phyloP scores from a whole-genome alignment of 1,140 invertebrate species.

The Vollenhovia emeryi region DNA sequence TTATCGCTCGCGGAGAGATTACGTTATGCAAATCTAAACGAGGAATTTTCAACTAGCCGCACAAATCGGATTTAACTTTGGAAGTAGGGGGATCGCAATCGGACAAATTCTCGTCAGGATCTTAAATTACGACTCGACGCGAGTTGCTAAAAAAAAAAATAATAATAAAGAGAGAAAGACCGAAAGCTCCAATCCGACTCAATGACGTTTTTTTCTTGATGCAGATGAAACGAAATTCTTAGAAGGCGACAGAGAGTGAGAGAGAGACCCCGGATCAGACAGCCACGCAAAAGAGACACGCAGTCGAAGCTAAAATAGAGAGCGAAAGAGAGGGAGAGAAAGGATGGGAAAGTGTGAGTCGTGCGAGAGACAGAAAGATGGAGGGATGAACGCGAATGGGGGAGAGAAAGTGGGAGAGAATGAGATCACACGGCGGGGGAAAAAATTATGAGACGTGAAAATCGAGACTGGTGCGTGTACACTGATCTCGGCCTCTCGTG shows the following conservation, averaged over 20 bases:
- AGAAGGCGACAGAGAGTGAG: conserved; percentile 73
- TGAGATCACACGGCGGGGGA: conserved; percentile 42
- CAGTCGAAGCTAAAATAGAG: conserved; percentile 42
- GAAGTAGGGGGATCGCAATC: conserved; percentile 40
- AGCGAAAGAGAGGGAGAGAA: conserved; percentile 39
- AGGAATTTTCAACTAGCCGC: conserved; percentile 13
- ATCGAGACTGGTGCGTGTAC: conserved; percentile 60
- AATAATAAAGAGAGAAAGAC: conserved; percentile 9
- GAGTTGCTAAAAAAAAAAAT: conserved; percentile 5
- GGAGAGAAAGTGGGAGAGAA: conserved; percentile 11
- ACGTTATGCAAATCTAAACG: conserved; percentile 22
- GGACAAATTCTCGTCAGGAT: conserved; percentile 32
- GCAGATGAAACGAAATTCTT: conserved; percentile 73
- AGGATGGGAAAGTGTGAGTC: conserved; percentile 21
- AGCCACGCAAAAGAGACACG: conserved; percentile 48
- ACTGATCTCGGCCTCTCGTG: conserved; percentile 80
- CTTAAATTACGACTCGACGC: conserved; percentile 31
- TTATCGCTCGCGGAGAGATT: neutral
- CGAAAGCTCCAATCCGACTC: conserved; percentile 23
- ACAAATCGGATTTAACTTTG: conserved; percentile 36
- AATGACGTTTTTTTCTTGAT: conserved; percentile 65
- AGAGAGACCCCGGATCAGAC: conserved; percentile 71
- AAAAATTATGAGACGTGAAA: conserved; percentile 47
- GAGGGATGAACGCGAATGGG: conserved; percentile 25
- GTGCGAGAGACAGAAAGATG: conserved; percentile 33